phyloP scores from a whole-genome alignment of 2,888 invertebrate genomes.

The Tachina grossa region DNA sequence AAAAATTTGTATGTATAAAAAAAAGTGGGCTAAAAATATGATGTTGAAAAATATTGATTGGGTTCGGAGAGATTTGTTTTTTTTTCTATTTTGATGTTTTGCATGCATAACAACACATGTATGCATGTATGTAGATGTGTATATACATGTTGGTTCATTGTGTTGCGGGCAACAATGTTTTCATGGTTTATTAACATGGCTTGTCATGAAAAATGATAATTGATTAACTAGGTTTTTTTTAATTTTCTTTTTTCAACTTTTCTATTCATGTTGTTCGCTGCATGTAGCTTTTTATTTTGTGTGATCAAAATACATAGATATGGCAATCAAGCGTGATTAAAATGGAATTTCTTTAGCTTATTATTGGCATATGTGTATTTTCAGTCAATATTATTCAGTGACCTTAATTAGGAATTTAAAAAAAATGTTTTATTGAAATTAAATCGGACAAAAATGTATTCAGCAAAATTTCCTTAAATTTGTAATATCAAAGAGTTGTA shows the following conservation, averaged over 20 bases:
- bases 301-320: background rate
- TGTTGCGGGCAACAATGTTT: slow-evolving; percentile 56
- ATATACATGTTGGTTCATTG: background rate
- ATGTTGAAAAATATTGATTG: slow-evolving; percentile 62
- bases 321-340: slow-evolving; percentile 19
- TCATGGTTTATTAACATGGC: slow-evolving; percentile 57
- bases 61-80: slow-evolving; percentile 27
- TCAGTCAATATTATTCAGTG: background rate
- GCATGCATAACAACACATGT: background rate
- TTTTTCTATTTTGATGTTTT: background rate
- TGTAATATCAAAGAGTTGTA: too few relatives aligned
- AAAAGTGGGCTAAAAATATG: slow-evolving; percentile 7
- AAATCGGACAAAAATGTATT: background rate
- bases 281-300: slow-evolving; percentile 26
- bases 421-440: background rate
- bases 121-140: too few relatives aligned
- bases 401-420: slow-evolving; percentile 4
- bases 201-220: slow-evolving; percentile 62
- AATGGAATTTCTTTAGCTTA: slow-evolving; percentile 5
- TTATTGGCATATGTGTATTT: background rate
- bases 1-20: background rate
- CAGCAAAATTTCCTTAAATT: too few relatives aligned
- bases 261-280: slow-evolving; percentile 1
- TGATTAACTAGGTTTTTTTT: slow-evolving; percentile 52
- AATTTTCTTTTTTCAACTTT: background rate